phyloP scores from a whole-genome alignment of 2,888 invertebrate species.

The Biston stratarius region DNA sequence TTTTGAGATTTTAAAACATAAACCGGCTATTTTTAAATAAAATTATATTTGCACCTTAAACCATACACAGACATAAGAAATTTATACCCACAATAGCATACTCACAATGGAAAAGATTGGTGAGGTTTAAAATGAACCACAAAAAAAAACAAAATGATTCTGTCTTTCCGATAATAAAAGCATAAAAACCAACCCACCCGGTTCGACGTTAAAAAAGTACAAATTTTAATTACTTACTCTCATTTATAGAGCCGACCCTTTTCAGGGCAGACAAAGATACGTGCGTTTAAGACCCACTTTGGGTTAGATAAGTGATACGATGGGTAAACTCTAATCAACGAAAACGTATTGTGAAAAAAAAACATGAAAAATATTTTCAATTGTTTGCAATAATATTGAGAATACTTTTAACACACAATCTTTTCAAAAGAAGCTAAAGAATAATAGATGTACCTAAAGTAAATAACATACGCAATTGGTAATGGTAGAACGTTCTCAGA shows the following conservation, averaged over 20 bases:
- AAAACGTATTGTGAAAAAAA: constrained; percentile 35
- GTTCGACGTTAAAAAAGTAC: constrained; percentile 12
- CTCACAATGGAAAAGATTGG: not conserved
- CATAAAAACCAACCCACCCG: constrained; percentile 19
- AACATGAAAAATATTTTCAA: constrained; percentile 19
- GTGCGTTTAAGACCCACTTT: constrained; percentile 19
- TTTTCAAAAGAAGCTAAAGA: not conserved
- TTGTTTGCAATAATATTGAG: constrained; percentile 7
- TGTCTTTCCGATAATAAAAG: constrained; percentile 20
- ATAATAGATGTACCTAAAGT: no score
- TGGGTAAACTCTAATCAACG: constrained; percentile 41
- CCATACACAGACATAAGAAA: no score
- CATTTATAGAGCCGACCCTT: constrained; percentile 26
- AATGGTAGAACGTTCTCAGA: no score
- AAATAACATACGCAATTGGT: no score
- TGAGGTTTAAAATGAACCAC: constrained; percentile 7
- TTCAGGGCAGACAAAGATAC: constrained; percentile 29
- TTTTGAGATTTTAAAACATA: no score
- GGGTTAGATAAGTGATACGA: constrained; percentile 40
- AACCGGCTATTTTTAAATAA: no score
- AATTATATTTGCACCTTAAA: no score
- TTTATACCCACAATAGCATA: no score
- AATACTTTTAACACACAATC: not conserved
- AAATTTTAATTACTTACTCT: constrained; percentile 11
- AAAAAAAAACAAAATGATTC: constrained; percentile 18